phyloP scores from a whole-genome alignment of 2,797 vertebrate species.

The Chaetophractus vellerosus region DNA sequence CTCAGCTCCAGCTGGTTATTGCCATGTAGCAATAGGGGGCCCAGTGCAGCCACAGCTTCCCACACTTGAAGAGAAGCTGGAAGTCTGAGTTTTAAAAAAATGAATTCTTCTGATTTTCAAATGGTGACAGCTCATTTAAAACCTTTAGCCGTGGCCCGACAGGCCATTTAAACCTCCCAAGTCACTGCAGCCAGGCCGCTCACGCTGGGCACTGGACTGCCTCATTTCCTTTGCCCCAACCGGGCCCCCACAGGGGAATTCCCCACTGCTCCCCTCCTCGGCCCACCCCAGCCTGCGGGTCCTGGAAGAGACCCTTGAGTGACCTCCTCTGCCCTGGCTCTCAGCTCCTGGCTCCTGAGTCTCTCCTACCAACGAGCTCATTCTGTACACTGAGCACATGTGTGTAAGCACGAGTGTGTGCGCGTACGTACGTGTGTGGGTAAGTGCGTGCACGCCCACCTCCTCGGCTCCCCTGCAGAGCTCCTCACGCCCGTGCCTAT shows the following conservation, averaged over 20 bases:
- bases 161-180: background rate
- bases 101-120: background rate
- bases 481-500: background rate
- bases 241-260: background rate
- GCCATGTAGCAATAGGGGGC: fast-evolving
- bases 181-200: background rate
- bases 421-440: too few relatives aligned
- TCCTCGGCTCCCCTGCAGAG: background rate
- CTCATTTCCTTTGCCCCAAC: background rate
- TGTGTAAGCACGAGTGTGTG: too few relatives aligned
- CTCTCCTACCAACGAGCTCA: background rate
- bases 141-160: background rate
- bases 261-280: background rate
- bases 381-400: background rate
- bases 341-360: background rate
- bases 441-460: too few relatives aligned
- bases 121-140: background rate
- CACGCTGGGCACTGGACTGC: background rate
- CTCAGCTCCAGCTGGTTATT: background rate
- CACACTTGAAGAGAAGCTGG: background rate
- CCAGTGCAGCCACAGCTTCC: background rate
- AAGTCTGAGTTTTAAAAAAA: background rate
- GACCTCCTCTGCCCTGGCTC: background rate
- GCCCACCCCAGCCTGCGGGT: background rate
- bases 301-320: background rate